These are phyloP conservation scores for Cassiopea andromeda DNA, from an alignment of 30 jellyfish, hydroid and myxozoan genomes.

Conservation along the genomic window DNA sequence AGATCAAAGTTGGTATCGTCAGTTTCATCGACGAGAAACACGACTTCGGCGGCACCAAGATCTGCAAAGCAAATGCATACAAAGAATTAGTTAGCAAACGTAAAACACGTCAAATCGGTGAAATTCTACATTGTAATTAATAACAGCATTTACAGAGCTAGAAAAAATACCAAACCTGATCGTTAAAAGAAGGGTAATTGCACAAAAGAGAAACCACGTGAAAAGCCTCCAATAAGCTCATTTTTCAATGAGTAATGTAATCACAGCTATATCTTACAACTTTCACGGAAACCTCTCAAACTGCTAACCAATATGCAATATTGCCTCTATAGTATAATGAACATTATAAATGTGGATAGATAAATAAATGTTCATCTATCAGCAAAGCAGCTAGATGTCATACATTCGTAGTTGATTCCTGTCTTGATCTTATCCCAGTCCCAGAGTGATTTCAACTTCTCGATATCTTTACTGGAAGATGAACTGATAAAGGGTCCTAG, in stretches of 20 bases:
- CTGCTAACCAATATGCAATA: no score
- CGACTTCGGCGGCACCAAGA: conserved; percentile 64
- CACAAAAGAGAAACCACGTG: no score
- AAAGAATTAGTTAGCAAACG: neutral
- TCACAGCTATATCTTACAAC: no score
- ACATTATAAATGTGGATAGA: no score
- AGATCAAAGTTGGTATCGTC: conserved; percentile 82
- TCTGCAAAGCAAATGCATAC: neutral
- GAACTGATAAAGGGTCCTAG: conserved; percentile 79
- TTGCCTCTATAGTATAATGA: neutral
- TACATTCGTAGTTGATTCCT: conserved; percentile 78
- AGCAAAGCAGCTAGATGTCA: neutral
- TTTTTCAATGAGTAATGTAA: no score
- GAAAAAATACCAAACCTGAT: no score
- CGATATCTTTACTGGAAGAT: conserved; percentile 79
- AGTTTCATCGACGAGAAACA: conserved; percentile 78
- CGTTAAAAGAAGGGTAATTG: no score
- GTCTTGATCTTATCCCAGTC: conserved; percentile 78
- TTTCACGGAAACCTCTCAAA: no score
- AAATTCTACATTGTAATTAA: neutral
- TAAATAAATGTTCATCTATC: no score
- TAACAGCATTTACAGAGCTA: no score
- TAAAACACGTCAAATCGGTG: neutral
- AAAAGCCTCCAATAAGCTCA: no score
- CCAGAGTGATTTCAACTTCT: conserved; percentile 82